Conservation (phyloP, 2,113 vertebrate genomes). For the Lutjanus erythropterus region DNA sequence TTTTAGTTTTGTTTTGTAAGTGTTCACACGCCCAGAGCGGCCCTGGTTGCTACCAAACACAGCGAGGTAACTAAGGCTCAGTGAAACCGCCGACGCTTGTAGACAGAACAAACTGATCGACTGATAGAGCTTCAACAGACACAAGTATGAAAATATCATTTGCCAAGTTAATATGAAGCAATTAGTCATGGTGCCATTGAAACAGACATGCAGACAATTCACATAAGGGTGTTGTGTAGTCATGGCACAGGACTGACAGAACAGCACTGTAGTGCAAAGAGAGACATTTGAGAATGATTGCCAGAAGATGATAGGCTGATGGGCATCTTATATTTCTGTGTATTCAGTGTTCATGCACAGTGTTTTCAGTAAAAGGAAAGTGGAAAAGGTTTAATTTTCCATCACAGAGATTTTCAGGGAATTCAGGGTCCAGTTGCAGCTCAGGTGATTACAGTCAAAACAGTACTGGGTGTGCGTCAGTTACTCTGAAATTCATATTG, state of each 20-base stretch:
- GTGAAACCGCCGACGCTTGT: conserved; percentile 7
- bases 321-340: not conserved
- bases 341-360: not conserved
- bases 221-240: not conserved
- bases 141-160: not conserved
- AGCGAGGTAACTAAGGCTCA: conserved; percentile 59
- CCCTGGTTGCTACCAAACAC: conserved; percentile 82
- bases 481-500: not conserved
- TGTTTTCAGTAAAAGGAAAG: not conserved
- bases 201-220: not conserved
- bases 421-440: not conserved
- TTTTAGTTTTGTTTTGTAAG: conserved; percentile 26
- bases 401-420: not conserved
- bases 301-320: not conserved
- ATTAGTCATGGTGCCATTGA: not conserved
- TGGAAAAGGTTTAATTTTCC: not conserved
- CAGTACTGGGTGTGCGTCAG: not conserved
- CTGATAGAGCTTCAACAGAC: not conserved
- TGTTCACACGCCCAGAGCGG: conserved; percentile 58
- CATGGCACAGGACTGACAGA: not conserved
- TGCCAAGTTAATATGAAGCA: not conserved
- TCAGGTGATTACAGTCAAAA: conserved; percentile 1
- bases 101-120: not conserved
- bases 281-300: not conserved
- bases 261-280: not conserved